Evolutionary conservation across 1,140 invertebrate genomes (phyloP).

Genomic region (Drosophila busckii): DNA sequence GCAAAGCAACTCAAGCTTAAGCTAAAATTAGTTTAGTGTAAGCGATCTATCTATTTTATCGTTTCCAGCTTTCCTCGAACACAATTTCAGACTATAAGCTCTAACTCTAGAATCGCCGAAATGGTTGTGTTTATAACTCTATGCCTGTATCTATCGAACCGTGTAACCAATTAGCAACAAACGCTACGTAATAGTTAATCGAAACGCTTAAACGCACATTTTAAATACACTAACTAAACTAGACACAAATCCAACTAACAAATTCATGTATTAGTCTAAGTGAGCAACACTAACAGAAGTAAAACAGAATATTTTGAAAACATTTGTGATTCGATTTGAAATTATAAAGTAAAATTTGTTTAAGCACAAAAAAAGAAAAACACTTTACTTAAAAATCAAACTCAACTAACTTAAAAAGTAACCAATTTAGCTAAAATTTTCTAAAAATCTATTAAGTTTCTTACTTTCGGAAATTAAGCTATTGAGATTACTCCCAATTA

Average conservation of each 20-base stretch:
- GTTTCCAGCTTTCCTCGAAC: conserved; percentile 47
- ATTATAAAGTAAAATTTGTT: conserved; percentile 51
- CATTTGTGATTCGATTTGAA: conserved; percentile 72
- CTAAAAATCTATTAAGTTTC: conserved; percentile 47
- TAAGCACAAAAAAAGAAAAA: conserved; percentile 33
- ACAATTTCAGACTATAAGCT: conserved; percentile 27
- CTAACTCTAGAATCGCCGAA: conserved; percentile 33
- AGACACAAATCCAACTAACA: conserved; percentile 28
- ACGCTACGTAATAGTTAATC: no score
- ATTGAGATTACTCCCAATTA: conserved; percentile 38
- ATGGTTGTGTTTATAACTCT: conserved; percentile 66
- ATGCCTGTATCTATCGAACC: conserved; percentile 49
- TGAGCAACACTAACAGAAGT: conserved; percentile 45
- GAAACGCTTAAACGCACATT: conserved; percentile 47
- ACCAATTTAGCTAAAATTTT: conserved; percentile 46
- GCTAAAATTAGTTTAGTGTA: conserved; percentile 44
- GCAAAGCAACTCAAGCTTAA: conserved; percentile 4
- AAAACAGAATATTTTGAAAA: conserved; percentile 55
- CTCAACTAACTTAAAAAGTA: conserved; percentile 60
- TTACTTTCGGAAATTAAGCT: conserved; percentile 37
- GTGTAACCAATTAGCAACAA: no score
- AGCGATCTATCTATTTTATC: conserved; percentile 18
- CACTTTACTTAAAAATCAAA: conserved; percentile 37
- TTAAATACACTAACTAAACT: conserved; percentile 24
- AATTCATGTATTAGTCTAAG: conserved; percentile 52